Evolutionary conservation across 2,797 vertebrate genomes (phyloP), one percentile per base, ranked within the genome.

Genomic region (Cyprinodon diabolis): DNA sequence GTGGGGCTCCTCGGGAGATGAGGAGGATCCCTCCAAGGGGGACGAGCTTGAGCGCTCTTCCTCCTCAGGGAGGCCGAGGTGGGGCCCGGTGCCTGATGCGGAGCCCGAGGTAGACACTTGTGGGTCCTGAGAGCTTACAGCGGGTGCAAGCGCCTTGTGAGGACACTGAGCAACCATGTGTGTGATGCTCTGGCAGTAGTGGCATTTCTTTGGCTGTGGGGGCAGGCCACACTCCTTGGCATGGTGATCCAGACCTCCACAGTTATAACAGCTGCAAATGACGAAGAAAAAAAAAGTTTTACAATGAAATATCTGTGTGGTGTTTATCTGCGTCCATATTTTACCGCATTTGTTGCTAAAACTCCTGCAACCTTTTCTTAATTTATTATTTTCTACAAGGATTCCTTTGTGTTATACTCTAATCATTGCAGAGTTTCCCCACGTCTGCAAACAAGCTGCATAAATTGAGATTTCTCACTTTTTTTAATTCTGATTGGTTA

Each of bases 111-210:
- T 91, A 91, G 90, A 91, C 88, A 89, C 92, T 58, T 92, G 90
- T 81, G 89, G 92, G 84, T 97, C 97, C 96, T 98, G 97, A 88
- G 96, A 96, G 91, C 95, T 95, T 90, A 95, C 90, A 23, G 95
- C 91, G 72, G 94, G 94, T 84, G 95, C 96, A 93, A 95, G 95
- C 72, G 94, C 94, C 94, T 96, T 98, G 79, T 94, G 90, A 7
- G 97, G 97, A 90, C 97, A 99, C 83, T 97, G 97, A 84, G 97
- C 97, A 77, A 99, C 97, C 97, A 99, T 99, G 92, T 99, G 98
- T 91, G 92, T 96, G 91, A 97, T 96, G 94, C 97, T 99, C 94
- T 99, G 97, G 95, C 98, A 99, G 95, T 96, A 99, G 94, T 99
- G 97, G 94, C 97, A 99, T 93, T 98, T 99, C 96, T 99, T 99